Base-by-base conservation (phyloP, 2,797 vertebrate species). In the Dipus sagitta region DNA sequence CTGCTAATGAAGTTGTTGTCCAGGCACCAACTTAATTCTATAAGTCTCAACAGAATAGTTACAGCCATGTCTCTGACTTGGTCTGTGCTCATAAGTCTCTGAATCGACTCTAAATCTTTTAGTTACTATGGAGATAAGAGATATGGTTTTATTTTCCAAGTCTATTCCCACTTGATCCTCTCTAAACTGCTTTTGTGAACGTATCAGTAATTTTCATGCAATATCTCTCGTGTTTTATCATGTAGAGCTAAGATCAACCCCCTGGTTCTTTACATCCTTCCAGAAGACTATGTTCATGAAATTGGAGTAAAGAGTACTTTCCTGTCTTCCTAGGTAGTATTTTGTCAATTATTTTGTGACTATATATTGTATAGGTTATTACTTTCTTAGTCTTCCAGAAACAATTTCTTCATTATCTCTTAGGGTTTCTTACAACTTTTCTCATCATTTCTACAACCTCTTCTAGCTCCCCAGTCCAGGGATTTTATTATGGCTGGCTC, bases 131-230 rank as follows among this genome's bases (percentile, higher is more conserved):
- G 21, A 92, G 21, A 68, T 13, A n/a, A 75, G 76, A 90, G 47
- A 32, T 42, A 75, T 20, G 21, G 23, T 70, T 78, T 83, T 70
- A 79, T 87, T 94, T 92, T 82, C n/a, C 21, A 90, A 62, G 3
- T 20, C 14, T 74, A 4, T n/a, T 86, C 20, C 28, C 30, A 52
- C 67, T 64, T 64, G 18, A 54, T 64, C 13, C 11, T 71, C 10
- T 88, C 47, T 90, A 79, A 74, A 87, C 54, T 83, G 72, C 28
- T 70, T 30, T 79, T 90, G 5, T 2, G 74, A 68, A 76, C 3
- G 15, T 42, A 82, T 23, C 13, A 83, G 34, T 34, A 20, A 7
- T 62, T 64, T 65, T 82, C 21, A 1, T 62, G 30, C 62, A 15
- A 28, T 62, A 18, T 54, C 60, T 79, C 28, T 64, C 13, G 28